phyloP scores from a whole-genome alignment of 2,888 invertebrate species.

The Rhaphigaster nebulosa region DNA sequence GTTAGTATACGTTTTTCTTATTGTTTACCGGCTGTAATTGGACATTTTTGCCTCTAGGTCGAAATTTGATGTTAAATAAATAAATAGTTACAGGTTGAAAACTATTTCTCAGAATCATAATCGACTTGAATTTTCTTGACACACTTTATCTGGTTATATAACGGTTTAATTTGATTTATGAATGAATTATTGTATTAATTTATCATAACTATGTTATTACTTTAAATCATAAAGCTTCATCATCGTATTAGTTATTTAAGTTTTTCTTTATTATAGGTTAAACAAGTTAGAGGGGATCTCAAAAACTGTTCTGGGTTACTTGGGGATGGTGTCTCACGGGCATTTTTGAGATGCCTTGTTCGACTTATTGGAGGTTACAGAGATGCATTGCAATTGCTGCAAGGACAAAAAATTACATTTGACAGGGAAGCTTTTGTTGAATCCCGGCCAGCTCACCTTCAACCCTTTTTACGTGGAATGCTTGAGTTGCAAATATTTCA shows the following conservation, averaged over 20 bases:
- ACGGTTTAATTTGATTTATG: neutral
- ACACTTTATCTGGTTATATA: neutral
- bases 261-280: conserved; percentile 73
- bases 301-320: conserved; percentile 82
- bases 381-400: conserved; percentile 86
- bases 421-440: conserved; percentile 89
- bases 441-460: conserved; percentile 86
- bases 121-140: too few relatives aligned
- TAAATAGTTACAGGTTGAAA: too few relatives aligned
- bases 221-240: neutral
- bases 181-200: neutral
- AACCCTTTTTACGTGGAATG: conserved; percentile 91
- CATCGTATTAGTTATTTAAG: neutral
- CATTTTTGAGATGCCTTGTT: conserved; percentile 92
- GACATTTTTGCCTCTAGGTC: too few relatives aligned
- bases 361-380: conserved; percentile 95
- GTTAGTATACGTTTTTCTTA: too few relatives aligned
- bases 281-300: conserved; percentile 81
- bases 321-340: conserved; percentile 93
- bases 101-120: too few relatives aligned
- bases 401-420: conserved; percentile 83
- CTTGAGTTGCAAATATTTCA: conserved; percentile 94
- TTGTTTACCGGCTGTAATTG: too few relatives aligned
- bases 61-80: too few relatives aligned
- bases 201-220: too few relatives aligned